phyloP scores from a whole-genome alignment of 2,797 vertebrate species.

The Poliocrania exsul region DNA sequence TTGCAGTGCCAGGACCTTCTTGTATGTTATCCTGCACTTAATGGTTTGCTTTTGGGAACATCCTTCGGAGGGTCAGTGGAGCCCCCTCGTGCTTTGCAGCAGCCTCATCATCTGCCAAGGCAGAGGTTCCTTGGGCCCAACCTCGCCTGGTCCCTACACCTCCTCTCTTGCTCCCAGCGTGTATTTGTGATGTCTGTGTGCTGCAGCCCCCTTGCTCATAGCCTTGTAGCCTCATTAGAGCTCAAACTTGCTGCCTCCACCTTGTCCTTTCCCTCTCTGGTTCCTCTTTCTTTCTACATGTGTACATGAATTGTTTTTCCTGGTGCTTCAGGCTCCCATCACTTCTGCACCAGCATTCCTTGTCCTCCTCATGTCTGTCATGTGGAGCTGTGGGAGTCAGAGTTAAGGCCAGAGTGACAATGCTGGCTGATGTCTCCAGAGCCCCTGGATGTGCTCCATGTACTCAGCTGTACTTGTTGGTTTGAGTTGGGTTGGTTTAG shows the following conservation, averaged over 20 bases:
- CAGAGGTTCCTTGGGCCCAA: fast-evolving
- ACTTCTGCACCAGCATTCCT: background rate
- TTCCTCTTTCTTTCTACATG: background rate
- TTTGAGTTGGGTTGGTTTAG: background rate
- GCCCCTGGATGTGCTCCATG: background rate
- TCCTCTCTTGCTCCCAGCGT: background rate
- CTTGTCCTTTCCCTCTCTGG: background rate
- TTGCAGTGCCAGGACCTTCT: background rate
- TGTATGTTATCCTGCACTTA: background rate
- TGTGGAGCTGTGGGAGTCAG: fast-evolving
- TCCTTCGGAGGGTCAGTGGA: background rate
- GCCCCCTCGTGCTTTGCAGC: background rate
- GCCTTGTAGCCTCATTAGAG: background rate
- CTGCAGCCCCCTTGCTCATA: background rate
- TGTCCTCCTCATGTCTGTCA: background rate
- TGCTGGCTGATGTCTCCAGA: background rate
- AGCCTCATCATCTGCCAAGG: background rate
- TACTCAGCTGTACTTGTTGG: background rate
- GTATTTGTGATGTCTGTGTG: background rate
- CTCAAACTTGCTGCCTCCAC: background rate
- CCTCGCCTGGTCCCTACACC: background rate
- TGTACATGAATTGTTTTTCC: fast-evolving
- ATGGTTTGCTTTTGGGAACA: background rate
- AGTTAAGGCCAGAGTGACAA: background rate
- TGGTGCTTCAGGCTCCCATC: fast-evolving